phyloP scores from a whole-genome alignment of 2,888 invertebrate species.

The Apamea anceps region DNA sequence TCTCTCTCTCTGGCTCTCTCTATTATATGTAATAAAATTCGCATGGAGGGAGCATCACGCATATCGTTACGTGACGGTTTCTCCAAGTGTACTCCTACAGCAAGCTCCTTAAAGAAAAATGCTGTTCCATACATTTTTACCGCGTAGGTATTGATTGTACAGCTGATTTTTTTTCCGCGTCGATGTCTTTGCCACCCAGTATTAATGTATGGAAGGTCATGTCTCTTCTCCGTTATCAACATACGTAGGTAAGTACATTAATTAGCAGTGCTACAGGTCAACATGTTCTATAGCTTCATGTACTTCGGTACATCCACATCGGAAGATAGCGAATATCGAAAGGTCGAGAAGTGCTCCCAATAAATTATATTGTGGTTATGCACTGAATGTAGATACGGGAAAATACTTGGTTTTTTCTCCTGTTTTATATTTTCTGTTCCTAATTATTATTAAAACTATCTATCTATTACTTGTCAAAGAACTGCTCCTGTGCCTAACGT shows the following conservation, averaged over 20 bases:
- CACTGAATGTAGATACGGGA: not conserved
- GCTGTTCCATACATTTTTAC: too few species aligned
- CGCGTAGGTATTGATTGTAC: too few species aligned
- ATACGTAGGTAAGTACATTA: not conserved
- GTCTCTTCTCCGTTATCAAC: not conserved
- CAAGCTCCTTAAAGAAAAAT: too few species aligned
- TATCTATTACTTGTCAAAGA: not conserved
- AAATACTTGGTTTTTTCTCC: slow-evolving; percentile 1
- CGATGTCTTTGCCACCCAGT: too few species aligned
- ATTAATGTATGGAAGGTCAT: not conserved
- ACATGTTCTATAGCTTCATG: not conserved
- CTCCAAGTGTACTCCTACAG: too few species aligned
- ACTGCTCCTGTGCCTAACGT: not conserved
- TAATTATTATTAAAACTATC: not conserved
- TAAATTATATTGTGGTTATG: not conserved
- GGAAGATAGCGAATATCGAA: slow-evolving; percentile 16
- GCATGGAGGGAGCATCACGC: too few species aligned
- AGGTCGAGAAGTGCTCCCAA: slow-evolving; percentile 25
- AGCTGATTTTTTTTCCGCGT: too few species aligned
- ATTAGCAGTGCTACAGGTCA: not conserved
- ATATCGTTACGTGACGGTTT: too few species aligned
- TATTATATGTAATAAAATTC: too few species aligned
- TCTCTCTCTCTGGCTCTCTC: too few species aligned
- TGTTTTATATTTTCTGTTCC: not conserved
- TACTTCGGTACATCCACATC: not conserved